Base-by-base conservation (phyloP, 2,888 invertebrate genomes). In the Exephanes ischioxanthus region DNA sequence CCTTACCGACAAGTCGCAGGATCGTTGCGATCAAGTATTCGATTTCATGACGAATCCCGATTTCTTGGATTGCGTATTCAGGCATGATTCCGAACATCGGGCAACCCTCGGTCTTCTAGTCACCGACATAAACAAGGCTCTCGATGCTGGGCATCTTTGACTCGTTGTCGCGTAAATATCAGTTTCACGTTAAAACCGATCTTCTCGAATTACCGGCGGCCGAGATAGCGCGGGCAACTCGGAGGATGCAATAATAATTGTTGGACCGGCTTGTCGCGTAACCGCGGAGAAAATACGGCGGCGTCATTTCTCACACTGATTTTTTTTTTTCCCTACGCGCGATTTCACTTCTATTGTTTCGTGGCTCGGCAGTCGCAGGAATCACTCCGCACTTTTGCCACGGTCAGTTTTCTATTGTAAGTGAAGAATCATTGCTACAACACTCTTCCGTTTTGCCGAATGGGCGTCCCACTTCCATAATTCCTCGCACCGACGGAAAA, bases 1-100 rank as follows among this genome's bases (percentile, higher is more conserved):
- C 92, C 95, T 98, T 3, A 97, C 98, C 3, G 98, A 98, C 89
- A 98, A 98, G 93, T 97, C 98, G 0, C 95, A 97, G 55, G 95
- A 95, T 2, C 95, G 98, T 2, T 96, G 98, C 80, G 97, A 98
- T 83, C 96, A 96, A 77, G 97, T 98, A 14, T 98, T 98, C 86
- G 93, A 94, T 84, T 94, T 94, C 84, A 87, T 94, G 68, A 91
- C 90, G 33, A 91, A 93, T 81, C 91, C 92, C 11, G 93, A 94
- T 71, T 94, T 94, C 82, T 89, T 94, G 78, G 94, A 94, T 68
- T 91, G 90, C 51, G 91, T 92, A 1, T 94, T 94, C 82, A 89
- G 90, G 66, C 92, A 92, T 66, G 91, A 93, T 81, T 93, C 93
- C 19, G 92, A 93, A 66, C 90, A 92, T 67, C 91, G 92, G 84